A percentile compares a stretch with the other conserved stretches of the same genome.
phyloP scores from a whole-genome alignment of 2,797 vertebrate species.

The Pygocentrus nattereri region DNA sequence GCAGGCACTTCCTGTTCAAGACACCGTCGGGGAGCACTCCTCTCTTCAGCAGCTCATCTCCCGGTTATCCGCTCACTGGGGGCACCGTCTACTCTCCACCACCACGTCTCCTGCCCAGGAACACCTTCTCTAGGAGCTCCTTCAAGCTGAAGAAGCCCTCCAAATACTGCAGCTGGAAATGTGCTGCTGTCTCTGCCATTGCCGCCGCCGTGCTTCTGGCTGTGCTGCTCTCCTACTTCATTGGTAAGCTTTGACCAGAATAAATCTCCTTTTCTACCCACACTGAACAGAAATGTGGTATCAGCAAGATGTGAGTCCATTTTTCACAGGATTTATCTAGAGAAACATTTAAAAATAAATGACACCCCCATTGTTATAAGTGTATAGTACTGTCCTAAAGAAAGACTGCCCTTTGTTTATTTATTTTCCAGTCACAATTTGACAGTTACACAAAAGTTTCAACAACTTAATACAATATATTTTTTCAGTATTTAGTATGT shows the following conservation, averaged over 20 bases:
- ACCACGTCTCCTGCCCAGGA: conserved; percentile 87
- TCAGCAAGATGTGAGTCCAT: no score
- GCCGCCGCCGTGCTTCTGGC: conserved; percentile 85
- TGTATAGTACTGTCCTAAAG: no score
- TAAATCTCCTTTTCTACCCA: no score
- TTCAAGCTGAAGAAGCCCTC: conserved; percentile 93
- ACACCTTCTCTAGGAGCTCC: conserved; percentile 90
- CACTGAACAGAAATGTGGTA: no score
- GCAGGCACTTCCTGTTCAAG: conserved; percentile 91
- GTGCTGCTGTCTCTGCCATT: conserved; percentile 87
- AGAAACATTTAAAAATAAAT: no score
- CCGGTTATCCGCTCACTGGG: conserved; percentile 88
- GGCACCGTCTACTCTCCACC: conserved; percentile 91
- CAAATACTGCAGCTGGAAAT: conserved; percentile 93
- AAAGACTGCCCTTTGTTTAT: no score
- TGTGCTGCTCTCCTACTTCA: conserved; percentile 88
- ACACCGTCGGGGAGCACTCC: conserved; percentile 91
- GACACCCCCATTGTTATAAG: no score
- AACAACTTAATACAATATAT: no score
- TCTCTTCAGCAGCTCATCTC: conserved; percentile 89
- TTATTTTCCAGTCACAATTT: no score
- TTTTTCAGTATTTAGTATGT: no score
- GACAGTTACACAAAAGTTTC: no score
- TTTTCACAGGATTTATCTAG: no score
- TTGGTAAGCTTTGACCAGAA: conserved; percentile 78